These are phyloP conservation scores for Drosophila simulans DNA, from an alignment of 1,140 invertebrate genomes.

Conservation along the genomic window DNA sequence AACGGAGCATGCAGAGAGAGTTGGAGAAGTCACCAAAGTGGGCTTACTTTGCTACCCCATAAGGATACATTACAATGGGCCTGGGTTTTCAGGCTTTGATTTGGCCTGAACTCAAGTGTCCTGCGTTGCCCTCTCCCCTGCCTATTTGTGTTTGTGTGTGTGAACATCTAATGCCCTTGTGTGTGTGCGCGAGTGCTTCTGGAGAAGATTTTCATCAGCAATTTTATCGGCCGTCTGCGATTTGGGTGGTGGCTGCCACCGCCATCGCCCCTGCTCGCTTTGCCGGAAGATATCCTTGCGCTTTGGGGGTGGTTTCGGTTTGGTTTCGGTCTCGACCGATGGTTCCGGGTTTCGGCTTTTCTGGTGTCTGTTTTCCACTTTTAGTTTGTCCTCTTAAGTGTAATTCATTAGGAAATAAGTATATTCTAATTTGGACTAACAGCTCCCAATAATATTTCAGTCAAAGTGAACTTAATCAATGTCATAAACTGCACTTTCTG, in stretches of 20 bases:
- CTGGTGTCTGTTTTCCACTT: conserved; percentile 41
- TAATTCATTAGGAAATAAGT: conserved; percentile 7
- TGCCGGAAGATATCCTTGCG: conserved; percentile 51
- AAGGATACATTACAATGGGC: conserved; percentile 67
- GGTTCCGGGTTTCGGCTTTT: conserved; percentile 16
- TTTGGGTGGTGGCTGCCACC: conserved; percentile 74
- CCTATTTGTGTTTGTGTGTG: conserved; percentile 3
- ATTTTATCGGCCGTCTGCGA: conserved; percentile 71
- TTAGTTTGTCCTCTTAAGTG: conserved; percentile 37
- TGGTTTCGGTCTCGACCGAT: conserved; percentile 45
- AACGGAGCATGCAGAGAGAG: conserved; percentile 5
- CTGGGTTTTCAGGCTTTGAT: conserved; percentile 64
- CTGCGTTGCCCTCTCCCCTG: conserved; percentile 33
- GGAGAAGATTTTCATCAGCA: conserved; percentile 76
- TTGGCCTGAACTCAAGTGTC: conserved; percentile 68
- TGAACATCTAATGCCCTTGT: conserved; percentile 12
- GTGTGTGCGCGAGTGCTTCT: conserved; percentile 43
- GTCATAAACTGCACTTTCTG: neutral
- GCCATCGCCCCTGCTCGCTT: conserved; percentile 18
- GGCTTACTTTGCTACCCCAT: conserved; percentile 30
- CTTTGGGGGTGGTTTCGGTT: conserved; percentile 67
- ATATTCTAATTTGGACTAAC: neutral
- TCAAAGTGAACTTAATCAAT: neutral
- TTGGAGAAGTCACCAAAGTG: conserved; percentile 7
- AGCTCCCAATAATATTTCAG: neutral